phyloP scores from a whole-genome alignment of 1,140 invertebrate genomes.

The Drosophila pseudoobscura region DNA sequence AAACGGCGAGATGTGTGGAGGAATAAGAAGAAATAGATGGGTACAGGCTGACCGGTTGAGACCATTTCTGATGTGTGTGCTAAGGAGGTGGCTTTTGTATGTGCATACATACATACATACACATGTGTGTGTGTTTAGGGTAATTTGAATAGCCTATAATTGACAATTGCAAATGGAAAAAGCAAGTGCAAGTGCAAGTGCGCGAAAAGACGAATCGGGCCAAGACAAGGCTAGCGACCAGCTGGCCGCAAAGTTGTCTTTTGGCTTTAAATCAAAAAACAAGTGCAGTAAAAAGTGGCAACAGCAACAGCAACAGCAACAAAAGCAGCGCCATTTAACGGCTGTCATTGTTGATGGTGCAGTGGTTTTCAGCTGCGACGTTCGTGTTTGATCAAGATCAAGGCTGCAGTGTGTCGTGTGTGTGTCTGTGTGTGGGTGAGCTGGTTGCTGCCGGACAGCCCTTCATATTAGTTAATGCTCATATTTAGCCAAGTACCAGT shows the following conservation, averaged over 20 bases:
- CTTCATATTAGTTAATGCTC: slow-evolving; percentile 46
- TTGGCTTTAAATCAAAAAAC: slow-evolving; percentile 76
- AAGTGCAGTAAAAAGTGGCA: slow-evolving; percentile 74
- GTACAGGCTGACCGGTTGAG: too few species aligned
- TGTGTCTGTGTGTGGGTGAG: slow-evolving; percentile 29
- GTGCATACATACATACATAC: too few species aligned
- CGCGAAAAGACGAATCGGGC: slow-evolving; percentile 67
- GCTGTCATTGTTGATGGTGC: slow-evolving; percentile 41
- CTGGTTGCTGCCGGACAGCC: slow-evolving; percentile 45
- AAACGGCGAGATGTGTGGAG: too few species aligned
- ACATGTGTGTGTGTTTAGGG: background rate
- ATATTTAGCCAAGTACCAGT: too few species aligned
- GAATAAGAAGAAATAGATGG: too few species aligned
- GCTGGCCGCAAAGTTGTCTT: slow-evolving; percentile 32
- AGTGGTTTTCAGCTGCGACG: slow-evolving; percentile 29
- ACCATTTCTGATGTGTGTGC: too few species aligned
- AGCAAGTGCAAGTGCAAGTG: slow-evolving; percentile 67
- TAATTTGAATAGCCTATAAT: slow-evolving; percentile 29
- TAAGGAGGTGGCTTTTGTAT: background rate
- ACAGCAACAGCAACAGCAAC: slow-evolving; percentile 51
- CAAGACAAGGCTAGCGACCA: slow-evolving; percentile 71
- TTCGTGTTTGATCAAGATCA: slow-evolving; percentile 77
- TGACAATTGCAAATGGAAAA: slow-evolving; percentile 11
- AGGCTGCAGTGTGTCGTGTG: slow-evolving; percentile 42
- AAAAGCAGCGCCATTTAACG: slow-evolving; percentile 23